Evolutionary conservation across 2,113 vertebrate species (phyloP).

Genomic region (Podarcis muralis): DNA sequence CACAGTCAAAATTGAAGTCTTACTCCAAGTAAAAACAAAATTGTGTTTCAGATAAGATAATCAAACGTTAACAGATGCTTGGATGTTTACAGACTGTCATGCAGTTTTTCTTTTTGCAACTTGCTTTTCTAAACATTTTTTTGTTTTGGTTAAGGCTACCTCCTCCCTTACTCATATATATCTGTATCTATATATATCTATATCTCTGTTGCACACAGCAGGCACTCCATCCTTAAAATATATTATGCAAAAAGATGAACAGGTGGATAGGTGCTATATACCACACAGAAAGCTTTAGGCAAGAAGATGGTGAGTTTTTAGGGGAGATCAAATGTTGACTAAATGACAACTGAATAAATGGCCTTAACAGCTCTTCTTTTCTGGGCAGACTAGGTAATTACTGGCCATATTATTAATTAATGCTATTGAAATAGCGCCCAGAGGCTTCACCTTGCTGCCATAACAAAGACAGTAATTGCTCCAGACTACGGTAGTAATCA

Average conservation of each 20-base stretch:
- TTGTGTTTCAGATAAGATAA: neutral
- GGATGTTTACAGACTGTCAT: neutral
- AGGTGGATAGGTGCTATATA: neutral
- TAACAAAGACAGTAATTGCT: conserved; percentile 12
- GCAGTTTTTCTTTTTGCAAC: neutral
- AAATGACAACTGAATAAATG: neutral
- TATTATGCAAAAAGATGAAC: neutral
- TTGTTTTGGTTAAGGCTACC: neutral
- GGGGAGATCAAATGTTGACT: neutral
- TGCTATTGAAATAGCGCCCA: conserved; percentile 9
- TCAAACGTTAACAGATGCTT: no score
- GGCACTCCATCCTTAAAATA: neutral
- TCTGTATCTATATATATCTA: no score
- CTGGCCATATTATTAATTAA: conserved; percentile 24
- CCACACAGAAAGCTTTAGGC: neutral
- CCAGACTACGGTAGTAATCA: neutral
- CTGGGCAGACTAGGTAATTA: neutral
- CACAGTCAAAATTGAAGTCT: neutral
- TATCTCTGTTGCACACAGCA: neutral
- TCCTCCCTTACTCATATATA: neutral
- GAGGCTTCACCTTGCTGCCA: neutral
- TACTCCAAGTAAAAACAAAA: neutral
- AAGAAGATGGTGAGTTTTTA: neutral
- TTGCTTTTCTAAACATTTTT: neutral
- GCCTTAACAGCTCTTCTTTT: neutral